Conservation (phyloP, 1,140 invertebrate genomes). For the Drosophila arizonae region DNA sequence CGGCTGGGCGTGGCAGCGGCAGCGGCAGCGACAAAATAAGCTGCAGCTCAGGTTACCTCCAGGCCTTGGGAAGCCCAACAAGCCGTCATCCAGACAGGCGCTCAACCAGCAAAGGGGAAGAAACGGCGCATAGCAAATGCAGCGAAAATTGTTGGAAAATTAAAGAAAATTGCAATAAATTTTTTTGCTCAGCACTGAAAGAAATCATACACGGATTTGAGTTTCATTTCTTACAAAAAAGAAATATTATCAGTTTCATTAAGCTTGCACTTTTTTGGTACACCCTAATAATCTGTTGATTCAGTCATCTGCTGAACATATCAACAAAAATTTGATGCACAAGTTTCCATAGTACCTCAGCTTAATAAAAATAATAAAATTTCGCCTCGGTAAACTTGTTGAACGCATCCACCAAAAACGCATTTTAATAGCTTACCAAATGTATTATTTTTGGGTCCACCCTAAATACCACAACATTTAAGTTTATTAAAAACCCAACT, state of each 20-base stretch:
- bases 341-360: too few relatives aligned
- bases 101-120: slow-evolving; percentile 54
- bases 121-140: slow-evolving; percentile 10
- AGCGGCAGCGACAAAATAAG: slow-evolving; percentile 44
- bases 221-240: not conserved
- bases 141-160: slow-evolving; percentile 13
- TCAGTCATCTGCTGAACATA: too few relatives aligned
- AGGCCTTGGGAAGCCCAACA: slow-evolving; percentile 39
- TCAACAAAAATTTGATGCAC: too few relatives aligned
- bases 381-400: too few relatives aligned
- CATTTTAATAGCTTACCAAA: too few relatives aligned
- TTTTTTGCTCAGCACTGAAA: not conserved
- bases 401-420: too few relatives aligned
- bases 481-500: not conserved
- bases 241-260: not conserved
- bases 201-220: not conserved
- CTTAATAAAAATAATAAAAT: too few relatives aligned
- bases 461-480: not conserved
- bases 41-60: slow-evolving; percentile 59
- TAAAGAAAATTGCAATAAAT: slow-evolving; percentile 1
- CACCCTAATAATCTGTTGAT: not conserved
- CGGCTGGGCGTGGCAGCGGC: slow-evolving; percentile 16
- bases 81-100: slow-evolving; percentile 29
- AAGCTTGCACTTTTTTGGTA: not conserved
- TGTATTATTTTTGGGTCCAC: not conserved